Percentiles rank a stretch among this genome's conserved stretches.
Evolutionary conservation across 2,113 vertebrate species (phyloP).

Genomic region (Silurus meridionalis): DNA sequence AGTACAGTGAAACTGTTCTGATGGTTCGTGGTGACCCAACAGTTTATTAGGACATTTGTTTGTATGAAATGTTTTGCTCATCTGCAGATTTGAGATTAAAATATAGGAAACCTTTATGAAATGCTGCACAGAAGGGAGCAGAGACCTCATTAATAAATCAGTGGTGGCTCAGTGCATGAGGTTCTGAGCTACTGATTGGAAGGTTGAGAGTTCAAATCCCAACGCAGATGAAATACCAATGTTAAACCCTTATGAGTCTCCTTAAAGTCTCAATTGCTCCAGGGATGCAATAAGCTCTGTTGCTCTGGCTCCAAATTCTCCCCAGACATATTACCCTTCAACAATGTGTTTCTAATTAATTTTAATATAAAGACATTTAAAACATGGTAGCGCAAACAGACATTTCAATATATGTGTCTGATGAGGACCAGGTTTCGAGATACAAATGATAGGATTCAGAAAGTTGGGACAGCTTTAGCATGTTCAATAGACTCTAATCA

Average conservation of each 20-base stretch:
- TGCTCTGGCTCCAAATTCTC: neutral
- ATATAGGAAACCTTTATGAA: neutral
- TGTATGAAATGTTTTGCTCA: neutral
- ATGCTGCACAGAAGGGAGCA: neutral
- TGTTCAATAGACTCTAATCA: conserved; percentile 39
- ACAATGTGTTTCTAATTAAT: neutral
- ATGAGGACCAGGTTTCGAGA: conserved; percentile 1
- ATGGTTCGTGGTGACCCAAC: neutral
- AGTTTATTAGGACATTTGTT: neutral
- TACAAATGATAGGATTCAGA: conserved; percentile 10
- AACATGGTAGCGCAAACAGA: neutral
- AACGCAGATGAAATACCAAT: neutral
- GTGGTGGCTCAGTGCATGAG: neutral
- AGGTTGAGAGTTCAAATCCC: conserved; percentile 9
- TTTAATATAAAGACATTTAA: neutral
- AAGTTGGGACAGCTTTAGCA: conserved; percentile 27
- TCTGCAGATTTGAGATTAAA: neutral
- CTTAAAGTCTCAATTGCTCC: neutral
- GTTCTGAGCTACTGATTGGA: neutral
- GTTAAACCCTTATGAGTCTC: neutral
- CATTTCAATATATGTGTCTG: conserved; percentile 18
- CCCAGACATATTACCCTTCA: neutral
- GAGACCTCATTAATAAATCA: neutral
- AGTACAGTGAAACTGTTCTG: neutral
- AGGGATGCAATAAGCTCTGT: neutral